Evolutionary conservation across 2,797 vertebrate genomes (phyloP).

Genomic region (Scolopax bukidnonensis): DNA sequence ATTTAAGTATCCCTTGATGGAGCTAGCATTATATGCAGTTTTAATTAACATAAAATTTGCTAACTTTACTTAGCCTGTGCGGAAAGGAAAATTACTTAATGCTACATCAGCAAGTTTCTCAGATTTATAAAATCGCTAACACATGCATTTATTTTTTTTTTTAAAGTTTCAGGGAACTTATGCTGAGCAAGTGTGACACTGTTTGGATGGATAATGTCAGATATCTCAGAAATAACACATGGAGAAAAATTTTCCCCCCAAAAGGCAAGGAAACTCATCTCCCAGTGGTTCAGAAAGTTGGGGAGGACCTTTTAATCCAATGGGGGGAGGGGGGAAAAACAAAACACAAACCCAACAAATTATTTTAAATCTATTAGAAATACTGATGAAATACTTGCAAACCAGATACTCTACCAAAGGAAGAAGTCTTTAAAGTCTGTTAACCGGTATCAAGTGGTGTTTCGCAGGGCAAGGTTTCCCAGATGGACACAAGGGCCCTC

Average conservation of each 20-base stretch:
- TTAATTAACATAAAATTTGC: slow-evolving; percentile 28
- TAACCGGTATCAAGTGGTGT: not conserved
- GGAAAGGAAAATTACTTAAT: not conserved
- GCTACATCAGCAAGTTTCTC: not conserved
- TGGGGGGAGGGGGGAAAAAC: not conserved
- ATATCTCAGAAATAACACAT: not conserved
- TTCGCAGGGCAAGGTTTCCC: not conserved
- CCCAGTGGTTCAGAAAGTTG: not conserved
- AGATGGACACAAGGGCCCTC: not conserved
- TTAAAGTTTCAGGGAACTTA: not conserved
- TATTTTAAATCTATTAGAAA: not conserved
- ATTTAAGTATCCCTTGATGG: not conserved
- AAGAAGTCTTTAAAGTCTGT: not conserved
- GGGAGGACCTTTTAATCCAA: not conserved
- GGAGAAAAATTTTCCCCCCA: not conserved
- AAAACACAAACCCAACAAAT: not conserved
- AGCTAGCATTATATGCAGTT: not conserved
- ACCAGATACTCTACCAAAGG: not conserved
- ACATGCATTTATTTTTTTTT: not conserved
- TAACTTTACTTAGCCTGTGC: not conserved
- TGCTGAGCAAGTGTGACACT: not conserved
- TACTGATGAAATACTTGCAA: not conserved
- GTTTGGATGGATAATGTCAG: not conserved
- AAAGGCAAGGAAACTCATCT: not conserved
- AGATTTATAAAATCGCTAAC: slow-evolving; percentile 3